Percentiles rank a stretch among this genome's conserved stretches.
Evolutionary conservation across 2,888 invertebrate species (phyloP).

Genomic region (Scaptomyza cyrtandrae): DNA sequence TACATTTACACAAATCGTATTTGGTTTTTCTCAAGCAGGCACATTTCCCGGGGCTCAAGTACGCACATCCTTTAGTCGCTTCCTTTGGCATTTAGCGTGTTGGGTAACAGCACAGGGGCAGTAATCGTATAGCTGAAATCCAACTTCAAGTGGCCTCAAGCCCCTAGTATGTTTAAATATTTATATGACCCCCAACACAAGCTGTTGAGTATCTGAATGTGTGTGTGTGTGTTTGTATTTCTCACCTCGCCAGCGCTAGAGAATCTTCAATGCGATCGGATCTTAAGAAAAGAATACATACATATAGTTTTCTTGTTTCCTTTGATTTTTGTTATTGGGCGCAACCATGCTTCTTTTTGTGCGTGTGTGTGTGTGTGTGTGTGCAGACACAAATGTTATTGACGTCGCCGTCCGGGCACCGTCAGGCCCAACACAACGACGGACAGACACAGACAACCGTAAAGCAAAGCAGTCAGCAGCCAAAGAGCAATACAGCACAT

Average conservation of each 20-base stretch:
- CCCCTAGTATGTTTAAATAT: constrained; percentile 22
- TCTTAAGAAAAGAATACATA: constrained; percentile 2
- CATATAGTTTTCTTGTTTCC: constrained; percentile 35
- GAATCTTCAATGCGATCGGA: constrained; percentile 25
- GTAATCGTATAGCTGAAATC: constrained; percentile 29
- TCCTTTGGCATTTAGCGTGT: constrained; percentile 42
- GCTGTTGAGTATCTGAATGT: constrained; percentile 16
- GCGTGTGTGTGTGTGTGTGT: constrained; percentile 39
- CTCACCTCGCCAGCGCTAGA: constrained; percentile 63
- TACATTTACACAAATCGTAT: constrained; percentile 19
- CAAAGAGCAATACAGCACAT: constrained; percentile 11
- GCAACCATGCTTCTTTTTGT: constrained; percentile 3
- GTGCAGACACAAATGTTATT: constrained; percentile 73
- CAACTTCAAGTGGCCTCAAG: constrained; percentile 44
- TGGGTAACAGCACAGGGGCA: not conserved
- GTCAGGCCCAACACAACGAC: constrained; percentile 50
- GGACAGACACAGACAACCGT: constrained; percentile 10
- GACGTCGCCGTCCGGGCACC: constrained; percentile 64
- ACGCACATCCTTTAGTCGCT: constrained; percentile 63
- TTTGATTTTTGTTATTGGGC: constrained; percentile 46
- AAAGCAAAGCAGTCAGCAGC: constrained; percentile 9
- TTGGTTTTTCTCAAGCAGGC: constrained; percentile 40
- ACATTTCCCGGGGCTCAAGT: constrained; percentile 60
- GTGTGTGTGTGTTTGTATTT: constrained; percentile 29
- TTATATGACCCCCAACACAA: constrained; percentile 47